Base-by-base conservation (phyloP, 2,888 invertebrate species). In the Orthonevra nobilis region DNA sequence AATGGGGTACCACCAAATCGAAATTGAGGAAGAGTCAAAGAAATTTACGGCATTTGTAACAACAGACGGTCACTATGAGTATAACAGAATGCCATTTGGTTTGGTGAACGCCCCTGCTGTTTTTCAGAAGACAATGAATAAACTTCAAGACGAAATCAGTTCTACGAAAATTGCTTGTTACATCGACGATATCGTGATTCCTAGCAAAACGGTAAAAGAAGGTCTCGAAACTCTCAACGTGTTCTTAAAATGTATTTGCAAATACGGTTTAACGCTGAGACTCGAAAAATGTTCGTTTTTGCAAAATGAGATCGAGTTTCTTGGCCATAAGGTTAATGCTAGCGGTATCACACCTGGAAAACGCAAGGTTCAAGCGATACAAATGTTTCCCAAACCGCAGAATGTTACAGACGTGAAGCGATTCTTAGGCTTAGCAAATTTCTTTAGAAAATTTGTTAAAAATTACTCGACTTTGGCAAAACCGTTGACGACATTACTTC, bases 1-100 rank as follows among this genome's bases (percentile, higher is more conserved):
- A 3, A 66, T 69, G 68, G 81, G 77, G 1, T 82, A 79, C 46
- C 74, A 82, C 15, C 81, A 82, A 63, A 81, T 81, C 2, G 68
- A 72, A 44, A 48, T 82, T 0, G 58, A 56, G 0, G 68, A 82
- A 14, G 1, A 17, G 5, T 77, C 74, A n/a, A 77, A 68, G 15
- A 34, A 79, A 20, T 81, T 56, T 20, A 83, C 82, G 1, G 81
- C 81, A 4, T 81, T 61, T 38, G 26, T 61, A 0, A 36, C 61
- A 10, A 26, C 15, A 2, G 61, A 48, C 5, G 61, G 61, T 3
- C 36, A 36, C 9, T 61, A 12, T 7, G 61, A 61, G 7, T 61
- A 17, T 23, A 61, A 26, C 7, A 3, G 48, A 4, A 61, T 61
- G 61, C 61, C 61, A 0, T 61, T 61, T 28, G 61, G 61, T 2